Evolutionary conservation across 1,140 invertebrate species (phyloP).

Genomic region (Neocloeon triangulifer): DNA sequence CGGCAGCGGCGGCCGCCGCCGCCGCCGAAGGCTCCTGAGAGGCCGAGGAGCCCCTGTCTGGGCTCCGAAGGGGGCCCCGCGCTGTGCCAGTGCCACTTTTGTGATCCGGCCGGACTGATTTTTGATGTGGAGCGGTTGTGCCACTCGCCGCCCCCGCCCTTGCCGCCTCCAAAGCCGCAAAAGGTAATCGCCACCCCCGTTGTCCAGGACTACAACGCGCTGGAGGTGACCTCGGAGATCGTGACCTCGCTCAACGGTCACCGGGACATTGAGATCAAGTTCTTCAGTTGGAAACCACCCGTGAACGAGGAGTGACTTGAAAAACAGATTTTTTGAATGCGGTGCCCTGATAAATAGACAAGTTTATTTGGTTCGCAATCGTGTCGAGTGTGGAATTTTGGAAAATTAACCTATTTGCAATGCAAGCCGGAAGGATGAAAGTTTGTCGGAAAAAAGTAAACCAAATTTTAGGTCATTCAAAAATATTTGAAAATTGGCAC

Average conservation of each 20-base stretch:
- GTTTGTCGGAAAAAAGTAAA: no score
- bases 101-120: slow-evolving; percentile 48
- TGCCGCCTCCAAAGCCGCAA: slow-evolving; percentile 7
- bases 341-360: no score
- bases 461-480: no score
- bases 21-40: not conserved
- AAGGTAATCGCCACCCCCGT: slow-evolving; percentile 16
- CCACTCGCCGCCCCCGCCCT: slow-evolving; percentile 23
- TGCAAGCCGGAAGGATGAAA: no score
- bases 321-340: no score
- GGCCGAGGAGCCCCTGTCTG: not conserved
- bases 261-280: slow-evolving; percentile 51
- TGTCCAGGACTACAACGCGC: slow-evolving; percentile 14
- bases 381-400: no score
- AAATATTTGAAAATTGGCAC: no score
- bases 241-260: slow-evolving; percentile 53
- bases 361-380: no score
- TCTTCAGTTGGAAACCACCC: slow-evolving; percentile 33
- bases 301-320: slow-evolving; percentile 5
- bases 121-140: slow-evolving; percentile 40
- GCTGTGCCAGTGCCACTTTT: slow-evolving; percentile 49
- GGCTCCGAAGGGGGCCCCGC: slow-evolving; percentile 1
- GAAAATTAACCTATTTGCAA: no score
- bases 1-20: slow-evolving; percentile 11
- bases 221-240: slow-evolving; percentile 54